A percentile compares a stretch with the other conserved stretches of the same genome.
Conservation (phyloP, 2,113 vertebrate genomes). For the Phalacrocorax pelagicus region DNA sequence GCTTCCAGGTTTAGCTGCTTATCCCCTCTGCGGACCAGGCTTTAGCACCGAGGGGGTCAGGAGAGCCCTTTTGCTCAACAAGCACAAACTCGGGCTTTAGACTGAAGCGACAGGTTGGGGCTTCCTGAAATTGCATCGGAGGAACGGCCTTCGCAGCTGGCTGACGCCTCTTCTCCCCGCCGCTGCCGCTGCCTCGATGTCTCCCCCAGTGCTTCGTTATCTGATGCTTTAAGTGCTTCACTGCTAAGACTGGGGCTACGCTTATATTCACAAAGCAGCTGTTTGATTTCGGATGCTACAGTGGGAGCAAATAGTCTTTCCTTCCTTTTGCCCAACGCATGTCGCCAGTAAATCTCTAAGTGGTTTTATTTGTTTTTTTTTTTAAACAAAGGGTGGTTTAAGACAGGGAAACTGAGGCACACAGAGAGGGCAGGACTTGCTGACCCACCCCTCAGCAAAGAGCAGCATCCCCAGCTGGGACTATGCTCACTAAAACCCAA, state of each 20-base stretch:
- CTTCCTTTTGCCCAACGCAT: neutral
- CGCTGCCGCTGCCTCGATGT: fast-evolving
- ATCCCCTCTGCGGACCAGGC: neutral
- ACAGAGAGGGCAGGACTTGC: neutral
- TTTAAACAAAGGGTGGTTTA: neutral
- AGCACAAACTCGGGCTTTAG: neutral
- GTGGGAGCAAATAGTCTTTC: neutral
- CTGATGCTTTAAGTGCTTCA: neutral
- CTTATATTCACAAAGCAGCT: neutral
- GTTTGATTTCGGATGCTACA: neutral
- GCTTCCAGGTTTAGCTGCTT: neutral
- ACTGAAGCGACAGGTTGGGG: neutral
- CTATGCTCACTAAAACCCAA: neutral
- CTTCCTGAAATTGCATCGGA: neutral
- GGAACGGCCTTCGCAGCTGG: too few relatives aligned
- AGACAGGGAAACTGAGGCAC: neutral
- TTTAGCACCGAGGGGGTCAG: neutral
- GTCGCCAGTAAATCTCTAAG: neutral
- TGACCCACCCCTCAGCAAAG: neutral
- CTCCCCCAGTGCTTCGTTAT: neutral
- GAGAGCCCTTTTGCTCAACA: neutral
- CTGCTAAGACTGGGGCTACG: neutral
- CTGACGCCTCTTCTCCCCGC: neutral
- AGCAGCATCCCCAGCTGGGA: neutral
- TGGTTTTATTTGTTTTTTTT: neutral